A percentile compares a stretch with the other conserved stretches of the same genome.
Conservation (phyloP, 2,797 vertebrate species). For the Chromis chromis region DNA sequence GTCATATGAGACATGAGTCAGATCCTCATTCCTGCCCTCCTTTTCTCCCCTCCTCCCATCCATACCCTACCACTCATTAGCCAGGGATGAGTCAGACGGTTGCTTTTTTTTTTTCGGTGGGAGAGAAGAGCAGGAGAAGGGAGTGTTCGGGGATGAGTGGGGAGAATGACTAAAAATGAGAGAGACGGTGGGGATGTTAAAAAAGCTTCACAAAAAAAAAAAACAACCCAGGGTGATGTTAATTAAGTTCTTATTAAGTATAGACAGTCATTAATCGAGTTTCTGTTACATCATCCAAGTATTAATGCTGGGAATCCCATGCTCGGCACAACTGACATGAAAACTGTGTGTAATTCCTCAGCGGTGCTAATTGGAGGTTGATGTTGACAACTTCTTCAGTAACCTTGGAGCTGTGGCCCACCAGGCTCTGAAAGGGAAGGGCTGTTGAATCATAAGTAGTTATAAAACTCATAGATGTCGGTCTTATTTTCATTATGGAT, state of each 20-base stretch:
- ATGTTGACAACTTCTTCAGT: constrained; percentile 58
- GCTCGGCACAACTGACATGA: constrained; percentile 28
- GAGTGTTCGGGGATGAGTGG: constrained; percentile 32
- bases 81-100: constrained; percentile 74
- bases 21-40: constrained; percentile 50
- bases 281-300: constrained; percentile 51
- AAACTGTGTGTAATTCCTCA: constrained; percentile 29
- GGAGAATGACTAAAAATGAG: constrained; percentile 4
- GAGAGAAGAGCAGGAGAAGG: constrained; percentile 35
- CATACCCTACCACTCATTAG: constrained; percentile 66
- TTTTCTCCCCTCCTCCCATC: constrained; percentile 30
- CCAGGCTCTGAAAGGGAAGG: constrained; percentile 19
- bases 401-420: constrained; percentile 38
- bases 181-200: constrained; percentile 27
- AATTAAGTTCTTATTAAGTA: constrained; percentile 47
- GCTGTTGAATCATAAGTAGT: constrained; percentile 26
- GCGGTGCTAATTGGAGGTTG: constrained; percentile 53
- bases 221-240: constrained; percentile 26
- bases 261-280: constrained; percentile 40
- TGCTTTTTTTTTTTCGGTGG: constrained; percentile 56
- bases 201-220: constrained; percentile 36
- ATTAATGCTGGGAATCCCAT: constrained; percentile 46
- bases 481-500: constrained; percentile 10
- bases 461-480: constrained; percentile 7
- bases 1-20: constrained; percentile 74